A percentile compares a stretch with the other conserved stretches of the same genome.
These are phyloP conservation scores for Semibalanus balanoides DNA, from an alignment of 1,140 invertebrate species.

Conservation along the genomic window DNA sequence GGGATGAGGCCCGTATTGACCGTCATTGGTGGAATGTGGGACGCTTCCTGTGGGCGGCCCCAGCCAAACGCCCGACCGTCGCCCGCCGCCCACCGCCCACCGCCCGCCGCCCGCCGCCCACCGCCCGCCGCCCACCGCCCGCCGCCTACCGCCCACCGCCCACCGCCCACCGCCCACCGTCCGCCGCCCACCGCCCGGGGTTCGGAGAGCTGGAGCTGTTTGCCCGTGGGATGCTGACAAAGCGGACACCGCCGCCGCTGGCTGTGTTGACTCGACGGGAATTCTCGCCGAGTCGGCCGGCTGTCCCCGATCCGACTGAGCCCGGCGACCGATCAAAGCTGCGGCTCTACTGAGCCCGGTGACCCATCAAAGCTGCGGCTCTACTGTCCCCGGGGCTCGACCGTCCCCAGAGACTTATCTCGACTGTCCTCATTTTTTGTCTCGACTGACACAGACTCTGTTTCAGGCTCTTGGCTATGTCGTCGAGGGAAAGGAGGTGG, in stretches of 20 bases:
- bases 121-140: not conserved
- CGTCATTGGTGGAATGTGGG: not conserved
- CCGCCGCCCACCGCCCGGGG: no score
- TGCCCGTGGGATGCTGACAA: conserved; percentile 38
- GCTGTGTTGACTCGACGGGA: no score
- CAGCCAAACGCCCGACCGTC: not conserved
- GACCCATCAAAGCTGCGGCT: no score
- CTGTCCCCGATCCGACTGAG: no score
- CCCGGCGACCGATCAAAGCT: no score
- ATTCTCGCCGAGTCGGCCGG: no score
- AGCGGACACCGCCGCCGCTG: conserved; percentile 13
- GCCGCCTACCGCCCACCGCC: not conserved
- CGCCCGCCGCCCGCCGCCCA: not conserved
- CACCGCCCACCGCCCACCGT: not conserved
- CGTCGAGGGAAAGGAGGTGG: conserved; percentile 45
- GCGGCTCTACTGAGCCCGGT: no score
- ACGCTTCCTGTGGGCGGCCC: not conserved
- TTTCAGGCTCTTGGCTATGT: conserved; percentile 39
- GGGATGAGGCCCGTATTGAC: conserved; percentile 5
- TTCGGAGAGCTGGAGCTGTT: not conserved
- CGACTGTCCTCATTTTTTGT: no score
- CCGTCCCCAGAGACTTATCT: no score
- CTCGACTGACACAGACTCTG: conserved; percentile 13
- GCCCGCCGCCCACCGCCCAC: no score
- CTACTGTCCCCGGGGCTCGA: no score